Evolutionary conservation across 2,797 vertebrate species (phyloP).

Genomic region (Melanotaenia maccullochi): DNA sequence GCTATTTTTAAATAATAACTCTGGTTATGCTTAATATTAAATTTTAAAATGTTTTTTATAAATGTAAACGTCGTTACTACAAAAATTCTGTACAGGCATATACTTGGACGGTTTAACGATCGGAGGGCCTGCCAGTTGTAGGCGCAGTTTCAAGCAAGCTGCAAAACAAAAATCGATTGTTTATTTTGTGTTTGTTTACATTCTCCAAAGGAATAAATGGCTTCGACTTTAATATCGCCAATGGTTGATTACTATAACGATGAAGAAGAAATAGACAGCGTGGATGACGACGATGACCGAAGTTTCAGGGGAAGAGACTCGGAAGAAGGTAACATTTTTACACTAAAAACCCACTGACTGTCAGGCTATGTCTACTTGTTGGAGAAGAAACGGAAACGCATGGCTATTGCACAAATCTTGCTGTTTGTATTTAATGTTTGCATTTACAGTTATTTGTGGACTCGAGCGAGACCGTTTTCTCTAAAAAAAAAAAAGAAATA

Average conservation of each 20-base stretch:
- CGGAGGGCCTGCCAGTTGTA: slow-evolving; percentile 75
- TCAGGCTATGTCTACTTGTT: slow-evolving; percentile 70
- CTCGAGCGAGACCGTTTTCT: accelerated
- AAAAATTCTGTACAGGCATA: slow-evolving; percentile 61
- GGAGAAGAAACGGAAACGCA: slow-evolving; percentile 50
- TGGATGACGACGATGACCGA: slow-evolving; percentile 95
- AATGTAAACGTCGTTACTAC: not conserved
- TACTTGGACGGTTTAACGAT: slow-evolving; percentile 21
- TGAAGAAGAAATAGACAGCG: slow-evolving; percentile 93
- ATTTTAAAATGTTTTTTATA: accelerated
- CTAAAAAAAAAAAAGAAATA: too few relatives aligned
- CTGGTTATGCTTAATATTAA: not conserved
- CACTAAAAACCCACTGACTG: slow-evolving; percentile 21
- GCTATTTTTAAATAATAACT: not conserved
- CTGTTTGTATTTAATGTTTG: not conserved
- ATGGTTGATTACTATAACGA: slow-evolving; percentile 96
- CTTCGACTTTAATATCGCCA: slow-evolving; percentile 86
- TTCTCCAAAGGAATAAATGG: slow-evolving; percentile 76
- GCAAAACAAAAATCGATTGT: slow-evolving; percentile 80
- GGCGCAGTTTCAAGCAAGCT: slow-evolving; percentile 78
- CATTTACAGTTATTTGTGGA: accelerated
- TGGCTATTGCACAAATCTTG: slow-evolving; percentile 1
- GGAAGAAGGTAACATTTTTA: slow-evolving; percentile 87
- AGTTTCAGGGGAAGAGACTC: slow-evolving; percentile 95
- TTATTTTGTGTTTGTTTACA: slow-evolving; percentile 81